Evolutionary conservation across 1,140 invertebrate genomes (phyloP).

Genomic region (Micrasema minimum): DNA sequence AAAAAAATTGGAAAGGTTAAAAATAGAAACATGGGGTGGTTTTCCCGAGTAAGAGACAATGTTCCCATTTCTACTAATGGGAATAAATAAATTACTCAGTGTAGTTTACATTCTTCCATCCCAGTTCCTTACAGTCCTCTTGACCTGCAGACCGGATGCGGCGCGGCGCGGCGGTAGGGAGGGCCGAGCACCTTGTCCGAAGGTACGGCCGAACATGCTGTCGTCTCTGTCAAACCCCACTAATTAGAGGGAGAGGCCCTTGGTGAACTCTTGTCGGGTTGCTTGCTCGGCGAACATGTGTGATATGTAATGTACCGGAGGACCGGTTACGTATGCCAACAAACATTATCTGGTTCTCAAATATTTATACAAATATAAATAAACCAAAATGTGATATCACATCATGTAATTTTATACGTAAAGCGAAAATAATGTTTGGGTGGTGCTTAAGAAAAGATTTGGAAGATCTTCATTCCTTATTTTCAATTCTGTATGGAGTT

Average conservation of each 20-base stretch:
- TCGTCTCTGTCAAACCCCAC: not conserved
- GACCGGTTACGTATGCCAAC: constrained; percentile 23
- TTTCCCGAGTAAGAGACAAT: no score
- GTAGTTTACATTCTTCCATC: not conserved
- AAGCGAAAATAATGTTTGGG: no score
- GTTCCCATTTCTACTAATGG: no score
- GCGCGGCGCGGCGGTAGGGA: constrained; percentile 9
- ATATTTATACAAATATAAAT: no score
- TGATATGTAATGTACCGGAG: constrained; percentile 14
- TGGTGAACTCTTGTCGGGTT: not conserved
- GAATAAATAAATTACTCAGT: no score
- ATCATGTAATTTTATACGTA: no score
- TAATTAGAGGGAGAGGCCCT: not conserved
- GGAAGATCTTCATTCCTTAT: no score
- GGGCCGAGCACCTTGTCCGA: constrained; percentile 21
- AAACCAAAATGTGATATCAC: no score
- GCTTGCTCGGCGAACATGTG: not conserved
- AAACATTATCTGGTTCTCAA: constrained; percentile 11
- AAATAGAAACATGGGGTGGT: no score
- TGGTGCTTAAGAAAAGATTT: no score
- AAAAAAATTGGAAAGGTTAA: no score
- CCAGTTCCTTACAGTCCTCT: constrained; percentile 33
- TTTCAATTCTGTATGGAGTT: no score
- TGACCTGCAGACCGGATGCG: constrained; percentile 46
- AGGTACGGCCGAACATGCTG: not conserved